Conservation (phyloP, 2,113 vertebrate species). For the Cheilinus undulatus region DNA sequence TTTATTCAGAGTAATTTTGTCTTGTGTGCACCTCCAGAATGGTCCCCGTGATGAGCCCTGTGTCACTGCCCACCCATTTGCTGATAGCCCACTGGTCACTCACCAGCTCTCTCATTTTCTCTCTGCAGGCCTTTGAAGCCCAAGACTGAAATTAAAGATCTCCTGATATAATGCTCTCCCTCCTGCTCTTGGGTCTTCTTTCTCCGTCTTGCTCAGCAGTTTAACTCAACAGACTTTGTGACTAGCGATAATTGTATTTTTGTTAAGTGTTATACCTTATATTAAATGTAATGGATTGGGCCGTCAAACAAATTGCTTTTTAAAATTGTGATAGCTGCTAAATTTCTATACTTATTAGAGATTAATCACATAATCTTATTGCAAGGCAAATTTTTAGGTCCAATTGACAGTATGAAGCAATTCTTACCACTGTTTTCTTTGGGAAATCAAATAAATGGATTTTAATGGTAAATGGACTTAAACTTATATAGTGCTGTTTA, state of each 20-base stretch:
- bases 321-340: too few relatives aligned
- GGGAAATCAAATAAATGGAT: too few relatives aligned
- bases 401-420: too few relatives aligned
- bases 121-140: constrained; percentile 74
- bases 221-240: constrained; percentile 43
- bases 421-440: too few relatives aligned
- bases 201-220: constrained; percentile 65
- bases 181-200: constrained; percentile 54
- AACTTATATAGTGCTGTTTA: too few relatives aligned
- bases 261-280: neutral
- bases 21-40: constrained; percentile 59
- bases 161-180: constrained; percentile 71
- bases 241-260: neutral
- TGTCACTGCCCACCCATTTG: constrained; percentile 73
- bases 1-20: constrained; percentile 68
- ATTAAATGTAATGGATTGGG: neutral
- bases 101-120: constrained; percentile 76
- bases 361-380: too few relatives aligned
- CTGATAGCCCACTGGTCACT: constrained; percentile 76
- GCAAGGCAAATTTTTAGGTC: too few relatives aligned
- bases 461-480: too few relatives aligned
- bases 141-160: constrained; percentile 82
- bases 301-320: too few relatives aligned
- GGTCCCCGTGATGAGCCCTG: constrained; percentile 63
- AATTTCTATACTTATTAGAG: too few relatives aligned